Conservation (phyloP, 2,113 vertebrate species). For the Trochalopteron elliotii region DNA sequence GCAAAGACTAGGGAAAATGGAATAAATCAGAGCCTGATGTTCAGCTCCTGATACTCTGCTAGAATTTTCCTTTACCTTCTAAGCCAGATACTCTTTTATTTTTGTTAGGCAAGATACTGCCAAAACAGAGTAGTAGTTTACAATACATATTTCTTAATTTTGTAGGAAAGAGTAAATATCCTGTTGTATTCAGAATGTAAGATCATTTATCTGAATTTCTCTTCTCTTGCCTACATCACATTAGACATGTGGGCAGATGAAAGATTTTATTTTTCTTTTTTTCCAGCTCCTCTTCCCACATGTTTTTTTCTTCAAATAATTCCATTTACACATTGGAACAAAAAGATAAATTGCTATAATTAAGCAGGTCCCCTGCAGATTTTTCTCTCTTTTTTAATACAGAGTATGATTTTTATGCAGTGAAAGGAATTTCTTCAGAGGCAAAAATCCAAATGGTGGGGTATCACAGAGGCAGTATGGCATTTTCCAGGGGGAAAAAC, state of each 20-base stretch:
- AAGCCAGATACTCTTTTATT: not conserved
- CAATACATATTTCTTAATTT: not conserved
- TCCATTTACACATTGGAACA: not conserved
- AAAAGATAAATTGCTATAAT: slow-evolving; percentile 29
- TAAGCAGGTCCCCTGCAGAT: not conserved
- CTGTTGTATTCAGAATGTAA: not conserved
- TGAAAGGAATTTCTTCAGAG: not conserved
- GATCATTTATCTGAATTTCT: not conserved
- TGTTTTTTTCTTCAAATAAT: not conserved
- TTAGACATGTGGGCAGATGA: not conserved
- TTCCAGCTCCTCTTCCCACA: not conserved
- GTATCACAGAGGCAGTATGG: not conserved
- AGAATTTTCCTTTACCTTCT: not conserved
- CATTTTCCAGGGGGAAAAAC: not conserved
- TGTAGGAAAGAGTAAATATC: not conserved
- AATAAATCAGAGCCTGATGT: not conserved
- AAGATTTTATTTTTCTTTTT: not conserved
- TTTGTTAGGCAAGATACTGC: not conserved
- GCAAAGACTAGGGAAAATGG: not conserved
- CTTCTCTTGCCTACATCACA: not conserved
- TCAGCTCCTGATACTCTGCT: not conserved
- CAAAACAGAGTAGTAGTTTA: not conserved
- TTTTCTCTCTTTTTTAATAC: not conserved
- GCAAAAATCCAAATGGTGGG: not conserved
- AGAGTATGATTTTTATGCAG: not conserved